Percentiles rank a stretch among this genome's conserved stretches.
Conservation (phyloP, 2,888 invertebrate genomes). For the Rhyacophila evoluta region DNA sequence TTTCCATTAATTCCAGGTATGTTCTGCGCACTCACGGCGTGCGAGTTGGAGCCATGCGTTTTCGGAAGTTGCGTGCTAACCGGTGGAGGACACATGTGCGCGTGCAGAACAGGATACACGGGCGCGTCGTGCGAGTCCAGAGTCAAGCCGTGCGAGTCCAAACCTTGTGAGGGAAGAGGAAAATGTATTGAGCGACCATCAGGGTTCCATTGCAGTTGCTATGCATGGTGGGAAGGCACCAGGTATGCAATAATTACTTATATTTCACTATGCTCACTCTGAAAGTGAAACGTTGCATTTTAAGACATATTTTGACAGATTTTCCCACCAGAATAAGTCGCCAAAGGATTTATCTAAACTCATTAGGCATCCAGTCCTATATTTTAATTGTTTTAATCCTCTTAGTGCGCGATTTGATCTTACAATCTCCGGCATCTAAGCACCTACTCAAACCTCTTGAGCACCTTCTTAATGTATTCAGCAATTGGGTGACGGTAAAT, state of each 20-base stretch:
- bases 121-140: conserved; percentile 78
- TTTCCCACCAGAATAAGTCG: too few species aligned
- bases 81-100: conserved; percentile 69
- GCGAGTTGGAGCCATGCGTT: conserved; percentile 78
- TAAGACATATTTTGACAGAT: too few species aligned
- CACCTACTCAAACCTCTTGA: too few species aligned
- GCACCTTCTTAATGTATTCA: too few species aligned
- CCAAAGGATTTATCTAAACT: too few species aligned
- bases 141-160: conserved; percentile 77
- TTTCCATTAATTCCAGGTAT: conserved; percentile 69
- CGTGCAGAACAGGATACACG: conserved; percentile 76
- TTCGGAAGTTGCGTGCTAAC: conserved; percentile 75
- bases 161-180: conserved; percentile 82
- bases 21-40: conserved; percentile 81
- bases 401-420: too few species aligned
- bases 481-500: too few species aligned
- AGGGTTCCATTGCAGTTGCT: conserved; percentile 78
- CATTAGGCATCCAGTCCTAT: too few species aligned
- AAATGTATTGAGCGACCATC: conserved; percentile 78
- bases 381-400: too few species aligned
- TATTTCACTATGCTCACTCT: too few species aligned
- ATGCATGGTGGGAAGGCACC: conserved; percentile 80
- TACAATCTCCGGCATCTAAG: too few species aligned
- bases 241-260: conserved; percentile 57
- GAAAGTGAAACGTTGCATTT: too few species aligned